A percentile compares a stretch with the other conserved stretches of the same genome.
Conservation (phyloP, 1,140 invertebrate genomes). For the Centruroides vittatus region DNA sequence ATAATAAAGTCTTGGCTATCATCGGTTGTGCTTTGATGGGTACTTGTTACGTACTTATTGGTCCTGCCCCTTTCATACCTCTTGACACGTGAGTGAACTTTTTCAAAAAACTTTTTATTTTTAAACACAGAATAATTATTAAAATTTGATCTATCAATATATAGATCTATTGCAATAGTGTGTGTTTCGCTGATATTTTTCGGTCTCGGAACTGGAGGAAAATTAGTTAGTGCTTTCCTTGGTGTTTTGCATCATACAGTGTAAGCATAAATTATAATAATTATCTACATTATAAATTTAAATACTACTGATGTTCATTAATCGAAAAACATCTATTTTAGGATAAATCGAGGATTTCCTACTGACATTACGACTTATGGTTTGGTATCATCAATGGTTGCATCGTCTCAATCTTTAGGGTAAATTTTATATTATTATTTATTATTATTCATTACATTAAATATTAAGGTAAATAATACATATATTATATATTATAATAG, state of each 20-base stretch:
- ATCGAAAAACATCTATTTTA: too few species aligned
- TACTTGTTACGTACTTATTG: slow-evolving; percentile 15
- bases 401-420: slow-evolving; percentile 66
- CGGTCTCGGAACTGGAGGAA: background rate
- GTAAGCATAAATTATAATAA: background rate
- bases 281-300: too few species aligned
- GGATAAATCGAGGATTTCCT: slow-evolving; percentile 41
- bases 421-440: background rate
- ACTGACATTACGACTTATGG: slow-evolving; percentile 69
- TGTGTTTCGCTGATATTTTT: background rate
- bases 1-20: slow-evolving; percentile 3
- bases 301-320: too few species aligned
- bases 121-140: too few species aligned
- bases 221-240: background rate
- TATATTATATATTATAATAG: too few species aligned
- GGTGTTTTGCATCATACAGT: background rate
- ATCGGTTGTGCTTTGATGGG: slow-evolving; percentile 11
- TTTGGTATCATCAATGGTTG: slow-evolving; percentile 68
- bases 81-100: slow-evolving; percentile 5
- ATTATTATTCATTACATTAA: too few species aligned
- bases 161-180: background rate
- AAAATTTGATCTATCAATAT: too few species aligned
- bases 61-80: slow-evolving; percentile 15
- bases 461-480: too few species aligned
- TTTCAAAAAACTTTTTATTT: background rate